Evolutionary conservation across 2,888 invertebrate species (phyloP).

Genomic region (Baccha elongata): DNA sequence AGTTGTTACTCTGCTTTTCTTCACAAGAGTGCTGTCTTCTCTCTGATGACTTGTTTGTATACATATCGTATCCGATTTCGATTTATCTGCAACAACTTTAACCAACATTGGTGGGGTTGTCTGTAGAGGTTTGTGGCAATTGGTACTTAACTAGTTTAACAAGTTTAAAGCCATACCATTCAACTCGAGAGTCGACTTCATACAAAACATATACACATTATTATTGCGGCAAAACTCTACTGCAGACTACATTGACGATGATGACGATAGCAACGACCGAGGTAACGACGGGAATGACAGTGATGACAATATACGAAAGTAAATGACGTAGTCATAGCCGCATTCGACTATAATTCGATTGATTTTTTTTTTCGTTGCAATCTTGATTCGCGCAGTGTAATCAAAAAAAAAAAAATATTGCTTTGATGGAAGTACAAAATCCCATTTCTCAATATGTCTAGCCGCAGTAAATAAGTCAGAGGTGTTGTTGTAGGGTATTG

Average conservation of each 20-base stretch:
- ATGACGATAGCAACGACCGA: not conserved
- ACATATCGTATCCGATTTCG: not conserved
- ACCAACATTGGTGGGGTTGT: not conserved
- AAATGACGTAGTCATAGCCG: not conserved
- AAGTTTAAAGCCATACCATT: constrained; percentile 2
- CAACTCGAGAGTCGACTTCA: not conserved
- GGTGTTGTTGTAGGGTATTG: not conserved
- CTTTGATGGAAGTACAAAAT: not conserved
- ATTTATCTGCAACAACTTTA: constrained; percentile 3
- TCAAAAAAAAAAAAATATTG: no score
- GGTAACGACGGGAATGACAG: not conserved
- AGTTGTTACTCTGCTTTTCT: no score
- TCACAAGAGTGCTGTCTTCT: not conserved
- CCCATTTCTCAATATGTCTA: not conserved
- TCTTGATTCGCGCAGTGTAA: not conserved
- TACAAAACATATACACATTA: constrained; percentile 21
- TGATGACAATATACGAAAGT: not conserved
- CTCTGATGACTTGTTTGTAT: not conserved
- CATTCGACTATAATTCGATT: not conserved
- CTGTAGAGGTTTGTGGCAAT: not conserved
- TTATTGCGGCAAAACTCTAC: constrained; percentile 47
- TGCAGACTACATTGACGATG: not conserved
- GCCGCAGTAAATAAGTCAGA: not conserved
- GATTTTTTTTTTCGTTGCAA: not conserved
- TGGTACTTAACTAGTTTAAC: not conserved